Conservation (phyloP, 2,888 invertebrate genomes). For the Cryptus armator region DNA sequence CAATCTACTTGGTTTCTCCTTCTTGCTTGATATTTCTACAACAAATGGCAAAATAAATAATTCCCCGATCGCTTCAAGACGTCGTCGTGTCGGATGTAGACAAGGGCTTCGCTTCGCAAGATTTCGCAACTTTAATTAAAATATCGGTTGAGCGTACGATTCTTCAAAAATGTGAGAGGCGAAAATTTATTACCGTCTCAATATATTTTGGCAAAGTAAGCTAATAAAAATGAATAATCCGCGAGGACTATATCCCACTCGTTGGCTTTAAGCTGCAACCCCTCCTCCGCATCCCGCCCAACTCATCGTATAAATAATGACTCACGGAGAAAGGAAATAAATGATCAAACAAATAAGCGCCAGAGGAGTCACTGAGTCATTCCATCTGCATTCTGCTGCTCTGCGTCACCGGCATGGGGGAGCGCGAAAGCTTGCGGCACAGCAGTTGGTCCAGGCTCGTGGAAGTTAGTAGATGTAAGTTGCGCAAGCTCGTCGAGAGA, state of each 20-base stretch:
- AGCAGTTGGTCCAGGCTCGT: conserved; percentile 41
- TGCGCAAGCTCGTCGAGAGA: conserved; percentile 33
- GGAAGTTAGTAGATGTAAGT: conserved; percentile 29
- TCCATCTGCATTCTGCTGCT: conserved; percentile 52
- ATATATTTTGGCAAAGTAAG: not conserved
- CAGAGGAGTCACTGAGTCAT: conserved; percentile 6
- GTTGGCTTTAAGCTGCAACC: conserved; percentile 9
- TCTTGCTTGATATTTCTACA: not conserved
- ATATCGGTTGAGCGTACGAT: not conserved
- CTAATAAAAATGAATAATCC: conserved; percentile 30
- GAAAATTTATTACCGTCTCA: too few species aligned
- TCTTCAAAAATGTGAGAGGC: too few species aligned
- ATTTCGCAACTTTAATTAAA: not conserved
- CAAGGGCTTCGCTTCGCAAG: not conserved
- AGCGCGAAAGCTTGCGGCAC: conserved; percentile 39
- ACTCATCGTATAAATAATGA: not conserved
- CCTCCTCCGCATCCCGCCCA: too few species aligned
- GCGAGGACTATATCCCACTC: conserved; percentile 11
- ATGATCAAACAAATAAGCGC: not conserved
- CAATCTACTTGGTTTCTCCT: not conserved
- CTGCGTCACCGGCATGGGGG: conserved; percentile 52
- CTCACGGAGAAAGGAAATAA: not conserved
- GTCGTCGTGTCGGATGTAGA: not conserved
- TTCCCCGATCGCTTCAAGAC: conserved; percentile 11
- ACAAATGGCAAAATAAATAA: conserved; percentile 32